These are phyloP conservation scores for Tiliqua scincoides DNA, from an alignment of 2,113 vertebrate species.

Conservation along the genomic window DNA sequence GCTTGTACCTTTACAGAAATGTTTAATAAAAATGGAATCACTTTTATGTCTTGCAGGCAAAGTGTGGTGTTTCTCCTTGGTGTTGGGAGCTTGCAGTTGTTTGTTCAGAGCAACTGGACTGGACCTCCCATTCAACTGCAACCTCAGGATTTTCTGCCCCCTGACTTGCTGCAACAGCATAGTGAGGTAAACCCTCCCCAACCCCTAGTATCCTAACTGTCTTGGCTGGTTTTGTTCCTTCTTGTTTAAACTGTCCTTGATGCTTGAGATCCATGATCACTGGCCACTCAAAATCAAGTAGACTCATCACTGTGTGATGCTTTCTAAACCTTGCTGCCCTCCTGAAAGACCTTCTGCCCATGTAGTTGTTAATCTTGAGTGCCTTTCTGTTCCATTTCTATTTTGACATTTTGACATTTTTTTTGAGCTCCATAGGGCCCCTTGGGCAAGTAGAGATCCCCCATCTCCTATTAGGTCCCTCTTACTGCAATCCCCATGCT, in stretches of 20 bases:
- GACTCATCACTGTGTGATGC: background rate
- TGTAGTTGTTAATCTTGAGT: background rate
- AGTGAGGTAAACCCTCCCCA: constrained; percentile 76
- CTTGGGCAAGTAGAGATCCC: no score
- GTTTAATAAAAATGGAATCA: constrained; percentile 32
- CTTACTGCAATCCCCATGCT: background rate
- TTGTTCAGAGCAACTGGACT: constrained; percentile 96
- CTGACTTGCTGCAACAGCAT: constrained; percentile 75
- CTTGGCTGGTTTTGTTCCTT: background rate
- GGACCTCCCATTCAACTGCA: constrained; percentile 84
- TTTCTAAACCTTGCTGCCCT: background rate
- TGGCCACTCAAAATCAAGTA: background rate
- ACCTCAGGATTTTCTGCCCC: constrained; percentile 82
- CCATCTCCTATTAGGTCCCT: background rate
- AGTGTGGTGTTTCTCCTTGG: constrained; percentile 83
- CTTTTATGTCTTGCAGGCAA: constrained; percentile 77
- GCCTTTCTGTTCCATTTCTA: background rate
- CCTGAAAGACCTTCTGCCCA: background rate
- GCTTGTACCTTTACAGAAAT: background rate
- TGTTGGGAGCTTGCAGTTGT: constrained; percentile 89
- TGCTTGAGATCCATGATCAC: background rate
- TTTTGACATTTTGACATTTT: background rate
- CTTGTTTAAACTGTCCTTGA: background rate
- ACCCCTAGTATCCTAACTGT: background rate
- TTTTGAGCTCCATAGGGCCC: no score